These are phyloP conservation scores for Tauraco erythrolophus DNA, from an alignment of 2,113 vertebrate species.

Conservation along the genomic window DNA sequence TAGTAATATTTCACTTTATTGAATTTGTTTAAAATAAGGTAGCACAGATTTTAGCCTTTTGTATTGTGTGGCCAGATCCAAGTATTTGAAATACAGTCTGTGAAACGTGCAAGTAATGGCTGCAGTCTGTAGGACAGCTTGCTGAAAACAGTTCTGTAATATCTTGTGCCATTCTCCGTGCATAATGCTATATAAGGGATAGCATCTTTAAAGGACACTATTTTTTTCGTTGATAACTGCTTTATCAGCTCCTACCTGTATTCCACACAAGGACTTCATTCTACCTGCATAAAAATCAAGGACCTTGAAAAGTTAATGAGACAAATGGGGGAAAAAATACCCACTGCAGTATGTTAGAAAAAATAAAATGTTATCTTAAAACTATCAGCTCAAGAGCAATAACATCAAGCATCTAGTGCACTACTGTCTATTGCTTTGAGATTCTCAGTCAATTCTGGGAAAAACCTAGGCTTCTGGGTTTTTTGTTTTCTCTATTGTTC, in stretches of 20 bases:
- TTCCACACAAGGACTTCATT: not conserved
- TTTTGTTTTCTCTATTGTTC: not conserved
- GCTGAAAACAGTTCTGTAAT: not conserved
- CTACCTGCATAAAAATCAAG: not conserved
- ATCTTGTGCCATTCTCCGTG: not conserved
- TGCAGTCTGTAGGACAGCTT: not conserved
- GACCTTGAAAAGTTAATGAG: not conserved
- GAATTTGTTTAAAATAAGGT: not conserved
- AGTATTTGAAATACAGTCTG: not conserved
- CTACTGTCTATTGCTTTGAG: not conserved
- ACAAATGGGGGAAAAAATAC: not conserved
- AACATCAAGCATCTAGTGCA: not conserved
- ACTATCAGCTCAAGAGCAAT: not conserved
- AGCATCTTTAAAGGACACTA: not conserved
- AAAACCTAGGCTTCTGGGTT: not conserved
- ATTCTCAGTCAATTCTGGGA: not conserved
- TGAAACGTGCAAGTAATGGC: not conserved
- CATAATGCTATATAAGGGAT: accelerated
- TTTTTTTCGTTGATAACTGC: accelerated
- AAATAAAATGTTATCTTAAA: not conserved
- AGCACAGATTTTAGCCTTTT: not conserved
- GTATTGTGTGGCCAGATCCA: not conserved
- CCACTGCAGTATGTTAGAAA: not conserved
- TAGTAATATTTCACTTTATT: not conserved
- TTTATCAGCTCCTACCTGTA: not conserved